Evolutionary conservation across 2,113 vertebrate genomes (phyloP), one percentile per base, ranked within the genome.

Genomic region (Aegotheles bennettii): DNA sequence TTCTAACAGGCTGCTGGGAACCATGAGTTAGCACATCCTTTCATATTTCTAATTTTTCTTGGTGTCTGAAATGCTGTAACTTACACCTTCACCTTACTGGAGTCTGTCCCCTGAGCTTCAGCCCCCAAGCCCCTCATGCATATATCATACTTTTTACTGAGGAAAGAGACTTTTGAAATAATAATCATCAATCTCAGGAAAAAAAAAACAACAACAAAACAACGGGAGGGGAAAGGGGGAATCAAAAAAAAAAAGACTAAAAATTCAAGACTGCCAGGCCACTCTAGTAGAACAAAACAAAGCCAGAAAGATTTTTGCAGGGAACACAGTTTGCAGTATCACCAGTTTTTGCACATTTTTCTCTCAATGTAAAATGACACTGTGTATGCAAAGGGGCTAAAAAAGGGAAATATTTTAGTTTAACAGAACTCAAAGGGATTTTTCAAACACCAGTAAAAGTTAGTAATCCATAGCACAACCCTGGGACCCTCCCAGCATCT

Each of bases 351-450:
- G 28, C 36, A 48, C 4, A 15, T 38, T 73, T 2, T 73, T 64
- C 79, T 73, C 36, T 60, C 59, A 25, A 20, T 24, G 20, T 56
- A 60, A 73, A 64, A 42, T 11, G 24, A 28, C 11, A 53, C 3
- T 33, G 20, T 16, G 16, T 35, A 56, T 1, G 1, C 35, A 36
- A 63, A 2, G 5, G 12, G 4, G 3, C 10, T 48, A 43, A n/a
- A 54, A 69, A 40, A 6, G 1, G 5, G 3, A 65, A 74, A 16
- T 31, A 61, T 10, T 43, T 60, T 38, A 45, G 36, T n/a, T 57
- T 48, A 61, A 63, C 7, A 60, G 35, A 69, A 60, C 14, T 35
- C 24, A 36, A 56, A 76, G 9, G 26, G 13, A 45, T 54, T 75
- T 76, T 83, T 67, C 29, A 73, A 64, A 48, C 29, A 47, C 10